Percentiles rank a stretch among this genome's conserved stretches.
Conservation (phyloP, 2,888 invertebrate species). For the Aporophyla nigra region DNA sequence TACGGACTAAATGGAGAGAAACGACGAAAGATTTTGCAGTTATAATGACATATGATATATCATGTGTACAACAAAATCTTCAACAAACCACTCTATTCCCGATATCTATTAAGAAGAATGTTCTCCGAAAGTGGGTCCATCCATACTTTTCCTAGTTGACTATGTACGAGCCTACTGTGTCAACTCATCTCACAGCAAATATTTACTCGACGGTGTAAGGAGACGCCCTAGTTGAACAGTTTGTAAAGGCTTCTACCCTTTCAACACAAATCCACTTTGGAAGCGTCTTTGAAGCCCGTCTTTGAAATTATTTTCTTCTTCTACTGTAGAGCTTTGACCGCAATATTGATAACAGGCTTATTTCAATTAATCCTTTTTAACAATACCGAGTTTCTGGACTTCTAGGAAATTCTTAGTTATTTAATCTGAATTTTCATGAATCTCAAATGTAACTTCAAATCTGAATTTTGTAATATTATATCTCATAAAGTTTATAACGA, state of each 20-base stretch:
- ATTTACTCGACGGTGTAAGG: conserved; percentile 79
- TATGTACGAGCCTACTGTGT: conserved; percentile 74
- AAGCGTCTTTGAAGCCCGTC: conserved; percentile 70
- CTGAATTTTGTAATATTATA: neutral
- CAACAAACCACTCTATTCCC: conserved; percentile 27
- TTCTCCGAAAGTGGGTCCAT: conserved; percentile 55
- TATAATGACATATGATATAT: too few species aligned
- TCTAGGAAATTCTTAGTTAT: conserved; percentile 1
- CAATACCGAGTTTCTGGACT: conserved; percentile 23
- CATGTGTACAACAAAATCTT: neutral
- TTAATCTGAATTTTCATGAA: neutral
- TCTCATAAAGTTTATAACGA: neutral
- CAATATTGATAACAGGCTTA: conserved; percentile 63
- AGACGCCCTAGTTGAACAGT: conserved; percentile 78
- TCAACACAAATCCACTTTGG: conserved; percentile 80
- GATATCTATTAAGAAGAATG: conserved; percentile 42
- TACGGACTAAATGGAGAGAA: too few species aligned
- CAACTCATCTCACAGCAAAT: conserved; percentile 84
- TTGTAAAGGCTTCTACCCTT: conserved; percentile 75
- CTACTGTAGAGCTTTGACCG: conserved; percentile 66
- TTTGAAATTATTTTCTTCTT: conserved; percentile 70
- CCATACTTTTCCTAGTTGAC: conserved; percentile 67
- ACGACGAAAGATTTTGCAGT: too few species aligned
- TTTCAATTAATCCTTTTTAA: conserved; percentile 42
- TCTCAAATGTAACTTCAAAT: neutral